Evolutionary conservation across 2,888 invertebrate species (phyloP).

Genomic region (Acanthosepion pharaonis): DNA sequence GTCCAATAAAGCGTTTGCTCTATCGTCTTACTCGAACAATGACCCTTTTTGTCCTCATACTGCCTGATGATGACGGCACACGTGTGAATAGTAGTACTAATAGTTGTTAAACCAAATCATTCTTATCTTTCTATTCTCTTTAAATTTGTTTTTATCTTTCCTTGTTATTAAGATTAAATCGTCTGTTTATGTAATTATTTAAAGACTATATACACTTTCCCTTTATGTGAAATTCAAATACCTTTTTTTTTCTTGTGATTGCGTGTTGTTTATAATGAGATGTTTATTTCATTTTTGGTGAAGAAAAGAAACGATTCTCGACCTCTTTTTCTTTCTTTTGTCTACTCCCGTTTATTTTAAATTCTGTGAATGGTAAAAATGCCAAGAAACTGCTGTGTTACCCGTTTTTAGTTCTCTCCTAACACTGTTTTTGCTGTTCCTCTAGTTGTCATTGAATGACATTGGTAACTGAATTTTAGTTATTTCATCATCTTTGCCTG

Average conservation of each 20-base stretch:
- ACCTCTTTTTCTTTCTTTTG: background rate
- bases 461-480: background rate
- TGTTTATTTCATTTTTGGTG: background rate
- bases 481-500: background rate
- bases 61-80: background rate
- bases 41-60: background rate
- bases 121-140: background rate
- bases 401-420: background rate
- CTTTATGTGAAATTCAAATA: background rate
- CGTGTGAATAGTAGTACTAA: background rate
- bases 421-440: background rate
- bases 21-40: background rate
- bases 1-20: background rate
- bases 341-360: too few relatives aligned
- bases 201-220: background rate
- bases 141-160: background rate
- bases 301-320: background rate
- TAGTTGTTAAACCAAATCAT: background rate
- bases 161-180: background rate
- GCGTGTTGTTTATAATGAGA: background rate
- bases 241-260: background rate
- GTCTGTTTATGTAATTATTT: background rate
- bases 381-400: background rate
- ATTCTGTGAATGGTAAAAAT: background rate
- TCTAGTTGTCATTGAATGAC: background rate